Evolutionary conservation across 2,888 invertebrate species (phyloP).

Genomic region (Patella depressa): DNA sequence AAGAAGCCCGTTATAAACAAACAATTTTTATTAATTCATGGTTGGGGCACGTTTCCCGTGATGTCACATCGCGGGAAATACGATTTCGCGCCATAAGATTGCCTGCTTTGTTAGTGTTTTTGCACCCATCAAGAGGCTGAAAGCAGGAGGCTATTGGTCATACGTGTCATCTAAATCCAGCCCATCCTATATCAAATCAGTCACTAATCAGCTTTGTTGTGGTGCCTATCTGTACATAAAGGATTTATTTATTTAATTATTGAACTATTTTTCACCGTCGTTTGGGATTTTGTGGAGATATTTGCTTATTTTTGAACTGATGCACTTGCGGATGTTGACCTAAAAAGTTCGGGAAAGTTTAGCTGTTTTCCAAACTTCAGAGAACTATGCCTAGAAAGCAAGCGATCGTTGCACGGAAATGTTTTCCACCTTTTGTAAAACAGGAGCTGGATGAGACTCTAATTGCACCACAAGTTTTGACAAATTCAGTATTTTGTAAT

Average conservation of each 20-base stretch:
- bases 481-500: constrained; percentile 14
- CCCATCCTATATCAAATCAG: neutral
- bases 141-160: neutral
- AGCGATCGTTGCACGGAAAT: constrained; percentile 46
- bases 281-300: neutral
- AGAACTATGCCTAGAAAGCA: constrained; percentile 54
- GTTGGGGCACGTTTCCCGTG: constrained; percentile 39
- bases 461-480: constrained; percentile 33
- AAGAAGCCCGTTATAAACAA: constrained; percentile 2
- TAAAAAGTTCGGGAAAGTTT: constrained; percentile 1
- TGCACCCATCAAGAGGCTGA: constrained; percentile 23
- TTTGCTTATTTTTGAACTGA: neutral
- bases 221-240: neutral
- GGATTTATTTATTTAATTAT: neutral
- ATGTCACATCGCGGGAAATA: constrained; percentile 68
- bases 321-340: constrained; percentile 10
- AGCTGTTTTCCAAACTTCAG: neutral
- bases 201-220: neutral
- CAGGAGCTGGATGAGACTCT: constrained; percentile 49
- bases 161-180: constrained; percentile 2
- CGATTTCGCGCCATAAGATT: constrained; percentile 66
- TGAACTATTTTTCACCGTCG: neutral
- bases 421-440: constrained; percentile 50
- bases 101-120: constrained; percentile 53
- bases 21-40: constrained; percentile 31